phyloP scores from a whole-genome alignment of 2,888 invertebrate genomes.

The Hylaea fasciaria region DNA sequence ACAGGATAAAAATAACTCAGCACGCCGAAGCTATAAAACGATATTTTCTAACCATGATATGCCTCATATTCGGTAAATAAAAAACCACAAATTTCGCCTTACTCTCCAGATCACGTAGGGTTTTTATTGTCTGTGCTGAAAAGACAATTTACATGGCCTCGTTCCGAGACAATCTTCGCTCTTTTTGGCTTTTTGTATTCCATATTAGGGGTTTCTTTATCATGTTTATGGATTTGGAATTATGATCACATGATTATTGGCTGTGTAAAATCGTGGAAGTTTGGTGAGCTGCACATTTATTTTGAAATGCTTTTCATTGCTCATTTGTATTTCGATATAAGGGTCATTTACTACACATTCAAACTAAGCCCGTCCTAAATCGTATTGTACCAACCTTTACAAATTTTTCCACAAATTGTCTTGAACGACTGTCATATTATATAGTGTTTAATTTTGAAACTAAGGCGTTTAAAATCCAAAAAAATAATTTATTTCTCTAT shows the following conservation, averaged over 20 bases:
- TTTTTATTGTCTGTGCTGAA: constrained; percentile 52
- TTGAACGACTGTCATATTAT: no score
- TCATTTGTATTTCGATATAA: no score
- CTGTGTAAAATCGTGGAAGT: no score
- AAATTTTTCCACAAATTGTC: no score
- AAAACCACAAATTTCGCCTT: constrained; percentile 22
- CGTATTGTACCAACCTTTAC: no score
- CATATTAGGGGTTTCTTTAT: constrained; percentile 26
- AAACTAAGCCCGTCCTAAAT: no score
- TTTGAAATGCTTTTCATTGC: no score
- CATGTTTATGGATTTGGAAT: constrained; percentile 19
- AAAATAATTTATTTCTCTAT: no score
- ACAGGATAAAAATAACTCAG: constrained; percentile 4
- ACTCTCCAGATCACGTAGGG: constrained; percentile 50
- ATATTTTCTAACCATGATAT: constrained; percentile 19
- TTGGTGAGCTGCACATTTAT: no score
- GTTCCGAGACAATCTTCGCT: constrained; percentile 30
- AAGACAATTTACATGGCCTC: constrained; percentile 42
- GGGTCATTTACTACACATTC: no score
- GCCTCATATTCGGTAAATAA: constrained; percentile 31
- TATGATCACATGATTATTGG: constrained; percentile 7
- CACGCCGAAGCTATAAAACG: constrained; percentile 8
- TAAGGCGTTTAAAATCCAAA: no score
- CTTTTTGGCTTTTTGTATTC: constrained; percentile 22
- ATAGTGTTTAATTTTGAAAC: no score